Evolutionary conservation across 2,113 vertebrate species (phyloP).

Genomic region (Canis aureus): DNA sequence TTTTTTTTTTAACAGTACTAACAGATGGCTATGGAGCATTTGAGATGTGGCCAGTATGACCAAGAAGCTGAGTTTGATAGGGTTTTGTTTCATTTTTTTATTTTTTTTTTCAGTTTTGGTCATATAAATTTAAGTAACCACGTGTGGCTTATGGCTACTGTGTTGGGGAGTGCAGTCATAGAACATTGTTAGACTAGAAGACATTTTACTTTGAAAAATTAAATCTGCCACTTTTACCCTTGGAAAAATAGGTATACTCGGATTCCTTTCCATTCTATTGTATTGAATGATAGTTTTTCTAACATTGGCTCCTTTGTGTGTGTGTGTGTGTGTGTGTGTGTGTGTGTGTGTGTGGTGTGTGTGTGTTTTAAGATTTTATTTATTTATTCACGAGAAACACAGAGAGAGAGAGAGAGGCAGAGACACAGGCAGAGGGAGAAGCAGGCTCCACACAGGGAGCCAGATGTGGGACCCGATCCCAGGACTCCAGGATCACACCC

Average conservation of each 20-base stretch:
- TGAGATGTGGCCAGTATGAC: neutral
- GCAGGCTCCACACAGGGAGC: too few species aligned
- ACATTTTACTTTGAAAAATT: conserved; percentile 1
- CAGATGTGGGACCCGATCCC: too few species aligned
- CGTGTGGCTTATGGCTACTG: neutral
- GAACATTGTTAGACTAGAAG: neutral
- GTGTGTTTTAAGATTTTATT: too few species aligned
- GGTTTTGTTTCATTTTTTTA: neutral
- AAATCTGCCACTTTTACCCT: neutral
- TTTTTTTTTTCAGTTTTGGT: neutral
- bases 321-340: too few species aligned
- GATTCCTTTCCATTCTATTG: neutral
- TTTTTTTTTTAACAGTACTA: neutral
- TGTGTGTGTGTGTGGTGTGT: too few species aligned
- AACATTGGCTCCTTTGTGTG: neutral
- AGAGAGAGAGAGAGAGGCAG: too few species aligned
- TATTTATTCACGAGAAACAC: too few species aligned
- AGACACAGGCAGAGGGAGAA: too few species aligned
- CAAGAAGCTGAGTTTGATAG: neutral
- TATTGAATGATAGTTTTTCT: neutral
- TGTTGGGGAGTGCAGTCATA: neutral
- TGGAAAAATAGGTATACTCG: neutral
- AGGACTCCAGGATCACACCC: too few species aligned
- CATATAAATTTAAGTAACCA: neutral
- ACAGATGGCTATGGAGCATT: neutral